phyloP scores from a whole-genome alignment of 2,113 vertebrate genomes.

The Grallaria varia region DNA sequence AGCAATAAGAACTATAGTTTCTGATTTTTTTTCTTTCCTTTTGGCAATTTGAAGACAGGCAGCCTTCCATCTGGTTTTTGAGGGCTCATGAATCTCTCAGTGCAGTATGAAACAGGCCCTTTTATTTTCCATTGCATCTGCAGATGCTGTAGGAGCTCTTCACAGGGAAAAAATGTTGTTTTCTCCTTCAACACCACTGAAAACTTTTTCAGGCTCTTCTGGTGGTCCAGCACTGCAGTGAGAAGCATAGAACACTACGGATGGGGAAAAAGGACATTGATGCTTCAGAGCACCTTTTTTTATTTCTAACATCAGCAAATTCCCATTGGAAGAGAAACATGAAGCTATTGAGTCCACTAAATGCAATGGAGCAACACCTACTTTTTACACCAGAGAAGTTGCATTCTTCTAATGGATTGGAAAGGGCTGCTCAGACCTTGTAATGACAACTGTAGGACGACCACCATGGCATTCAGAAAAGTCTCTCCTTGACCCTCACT shows the following conservation, averaged over 20 bases:
- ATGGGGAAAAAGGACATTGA: background rate
- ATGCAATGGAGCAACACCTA: background rate
- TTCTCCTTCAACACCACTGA: conserved; percentile 48
- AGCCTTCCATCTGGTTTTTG: background rate
- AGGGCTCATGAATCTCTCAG: background rate
- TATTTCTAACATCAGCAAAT: background rate
- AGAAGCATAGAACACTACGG: background rate
- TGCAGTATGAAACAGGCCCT: background rate
- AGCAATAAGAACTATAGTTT: background rate
- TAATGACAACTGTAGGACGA: background rate
- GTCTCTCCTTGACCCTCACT: background rate
- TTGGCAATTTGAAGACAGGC: background rate
- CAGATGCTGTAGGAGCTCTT: background rate
- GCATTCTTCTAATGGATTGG: background rate
- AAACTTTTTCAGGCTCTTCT: conserved; percentile 17
- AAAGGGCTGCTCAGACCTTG: background rate
- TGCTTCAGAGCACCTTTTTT: background rate
- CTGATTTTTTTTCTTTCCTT: background rate
- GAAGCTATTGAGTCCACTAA: background rate
- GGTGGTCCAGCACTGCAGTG: conserved; percentile 1
- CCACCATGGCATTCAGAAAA: background rate
- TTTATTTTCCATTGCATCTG: background rate
- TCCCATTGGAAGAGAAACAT: background rate
- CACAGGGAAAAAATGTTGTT: conserved; percentile 61
- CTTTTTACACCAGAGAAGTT: background rate